Percentiles rank a stretch among this genome's conserved stretches.
phyloP scores from a whole-genome alignment of 64 coral and sea anemone genomes.

The Montipora capricornis region DNA sequence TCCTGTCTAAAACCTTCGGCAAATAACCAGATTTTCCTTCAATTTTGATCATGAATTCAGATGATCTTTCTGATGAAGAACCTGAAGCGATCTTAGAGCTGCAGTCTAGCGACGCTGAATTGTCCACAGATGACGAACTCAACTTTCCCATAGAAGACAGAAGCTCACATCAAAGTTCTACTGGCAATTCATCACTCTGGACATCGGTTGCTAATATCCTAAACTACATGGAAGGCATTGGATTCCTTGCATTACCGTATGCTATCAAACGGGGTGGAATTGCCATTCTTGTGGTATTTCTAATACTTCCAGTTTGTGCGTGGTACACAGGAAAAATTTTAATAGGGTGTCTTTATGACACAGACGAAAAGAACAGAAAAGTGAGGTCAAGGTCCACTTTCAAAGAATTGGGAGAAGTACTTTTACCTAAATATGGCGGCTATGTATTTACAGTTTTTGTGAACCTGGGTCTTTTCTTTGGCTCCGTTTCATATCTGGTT shows the following conservation, averaged over 20 bases:
- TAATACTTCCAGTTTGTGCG: neutral
- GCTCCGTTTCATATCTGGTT: neutral
- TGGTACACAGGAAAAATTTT: slow-evolving; percentile 24
- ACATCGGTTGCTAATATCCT: neutral
- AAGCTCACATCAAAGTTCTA: neutral
- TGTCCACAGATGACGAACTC: neutral
- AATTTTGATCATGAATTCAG: neutral
- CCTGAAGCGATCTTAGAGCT: neutral
- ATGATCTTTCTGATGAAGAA: neutral
- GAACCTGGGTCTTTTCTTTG: neutral
- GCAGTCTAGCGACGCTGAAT: neutral
- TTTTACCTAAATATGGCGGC: neutral
- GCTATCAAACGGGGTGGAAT: slow-evolving; percentile 33
- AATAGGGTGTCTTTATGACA: neutral
- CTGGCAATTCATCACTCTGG: neutral
- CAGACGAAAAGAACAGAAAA: neutral
- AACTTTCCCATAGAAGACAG: neutral
- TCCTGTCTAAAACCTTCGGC: neutral
- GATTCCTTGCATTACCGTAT: slow-evolving; percentile 48
- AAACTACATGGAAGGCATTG: slow-evolving; percentile 52
- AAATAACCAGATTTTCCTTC: neutral
- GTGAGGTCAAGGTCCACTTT: neutral
- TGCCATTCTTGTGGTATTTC: neutral
- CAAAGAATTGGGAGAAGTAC: neutral
- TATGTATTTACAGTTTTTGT: neutral